Evolutionary conservation across 92 coral and sea anemone species (phyloP), one percentile per base, ranked within the genome.

Genomic region (Pocillopora grandis): DNA sequence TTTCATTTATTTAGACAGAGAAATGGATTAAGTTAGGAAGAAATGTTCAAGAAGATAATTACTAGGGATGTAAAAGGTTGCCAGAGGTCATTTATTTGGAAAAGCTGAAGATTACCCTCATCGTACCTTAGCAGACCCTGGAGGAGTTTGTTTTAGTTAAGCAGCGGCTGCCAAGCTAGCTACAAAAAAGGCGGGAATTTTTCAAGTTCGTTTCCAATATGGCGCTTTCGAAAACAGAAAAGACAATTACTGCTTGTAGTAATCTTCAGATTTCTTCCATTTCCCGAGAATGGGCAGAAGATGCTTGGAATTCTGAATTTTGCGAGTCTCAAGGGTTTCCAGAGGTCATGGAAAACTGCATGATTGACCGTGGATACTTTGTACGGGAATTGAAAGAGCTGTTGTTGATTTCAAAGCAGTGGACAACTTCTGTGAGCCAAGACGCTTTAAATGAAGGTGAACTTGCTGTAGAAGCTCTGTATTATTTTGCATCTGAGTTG

Each of bases 271-370:
- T 96, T 36, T 67, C 90, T 21, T 83, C 87, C 14, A 80, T 96
- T 27, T 82, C 98, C 9, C 90, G 82, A 58, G 89, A 95, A 5
- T 96, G 99, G 99, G 83, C 95, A 5, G 93, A 92, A 62, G 84
- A 89, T 67, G 98, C 89, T 8, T 96, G 99, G 99, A 85, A 92
- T 78, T 83, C 92, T n/a, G 99, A 96, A 67, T 96, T 96, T 89
- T 92, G 91, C 61, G 98, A 92, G 76, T 82, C 69, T 42, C 72
- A 81, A 31, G 98, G 88, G 15, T 80, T 94, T n/a, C 99, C 99
- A 36, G 99, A 96, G 52, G 86, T 86, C 33, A 67, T 96, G 62
- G 82, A 89, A 77, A 95, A 88, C 21, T 89, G 80, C 87, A 65
- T 62, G 68, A 71, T 79, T 1, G 91, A 86, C 77, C 76, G 88